Conservation (phyloP, 2,888 invertebrate genomes). For the Oscheius sp. region DNA sequence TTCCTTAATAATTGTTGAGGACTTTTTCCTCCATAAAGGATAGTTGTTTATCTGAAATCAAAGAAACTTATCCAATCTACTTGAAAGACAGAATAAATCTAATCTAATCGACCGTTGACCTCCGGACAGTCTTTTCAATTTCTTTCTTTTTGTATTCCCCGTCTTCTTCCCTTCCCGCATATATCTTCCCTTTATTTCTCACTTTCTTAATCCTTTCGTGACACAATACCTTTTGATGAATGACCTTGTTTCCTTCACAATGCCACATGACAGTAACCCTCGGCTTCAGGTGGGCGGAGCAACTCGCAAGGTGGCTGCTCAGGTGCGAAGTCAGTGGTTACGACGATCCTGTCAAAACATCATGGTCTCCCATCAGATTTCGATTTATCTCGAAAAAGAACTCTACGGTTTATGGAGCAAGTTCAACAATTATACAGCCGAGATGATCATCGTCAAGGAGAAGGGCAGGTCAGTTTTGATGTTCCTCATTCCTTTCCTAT, state of each 20-base stretch:
- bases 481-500: neutral
- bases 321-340: constrained; percentile 2
- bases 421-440: constrained; percentile 92
- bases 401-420: constrained; percentile 82
- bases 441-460: constrained; percentile 98
- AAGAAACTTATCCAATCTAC: too few species aligned
- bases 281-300: constrained; percentile 10
- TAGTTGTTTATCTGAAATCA: too few species aligned
- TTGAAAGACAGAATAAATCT: too few species aligned
- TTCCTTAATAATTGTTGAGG: too few species aligned
- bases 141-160: too few species aligned
- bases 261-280: neutral
- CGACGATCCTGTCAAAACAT: constrained; percentile 12
- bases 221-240: neutral
- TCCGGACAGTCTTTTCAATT: too few species aligned
- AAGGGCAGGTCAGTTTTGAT: constrained; percentile 79
- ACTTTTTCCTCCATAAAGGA: too few species aligned
- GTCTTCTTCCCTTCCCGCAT: too few species aligned
- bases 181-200: too few species aligned
- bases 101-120: too few species aligned
- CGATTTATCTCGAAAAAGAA: constrained; percentile 79
- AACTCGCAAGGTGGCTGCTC: neutral
- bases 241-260: constrained; percentile 11
- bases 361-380: neutral
- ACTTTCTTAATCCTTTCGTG: neutral